Evolutionary conservation across 2,888 invertebrate species (phyloP).

Genomic region (Acleris holmiana): DNA sequence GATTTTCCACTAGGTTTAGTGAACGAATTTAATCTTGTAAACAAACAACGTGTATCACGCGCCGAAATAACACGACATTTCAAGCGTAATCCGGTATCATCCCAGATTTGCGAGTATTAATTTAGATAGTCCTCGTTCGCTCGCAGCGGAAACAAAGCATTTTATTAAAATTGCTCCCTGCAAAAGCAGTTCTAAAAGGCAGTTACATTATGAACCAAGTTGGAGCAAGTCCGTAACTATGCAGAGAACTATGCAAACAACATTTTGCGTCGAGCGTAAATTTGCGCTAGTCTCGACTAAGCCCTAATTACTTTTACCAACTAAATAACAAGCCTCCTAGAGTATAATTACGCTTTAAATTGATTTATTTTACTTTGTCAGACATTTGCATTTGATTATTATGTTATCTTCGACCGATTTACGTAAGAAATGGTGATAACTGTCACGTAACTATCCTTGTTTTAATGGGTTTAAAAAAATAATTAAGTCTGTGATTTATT

Average conservation of each 20-base stretch:
- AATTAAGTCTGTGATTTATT: slow-evolving; percentile 62
- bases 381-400: slow-evolving; percentile 46
- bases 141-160: slow-evolving; percentile 27
- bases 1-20: no score
- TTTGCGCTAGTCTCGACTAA: slow-evolving; percentile 45
- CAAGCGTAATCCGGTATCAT: slow-evolving; percentile 28
- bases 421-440: slow-evolving; percentile 31
- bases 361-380: slow-evolving; percentile 43
- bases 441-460: slow-evolving; percentile 58
- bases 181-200: slow-evolving; percentile 31
- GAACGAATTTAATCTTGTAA: not conserved
- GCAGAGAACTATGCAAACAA: slow-evolving; percentile 50
- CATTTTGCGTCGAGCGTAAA: slow-evolving; percentile 55
- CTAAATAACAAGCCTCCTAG: slow-evolving; percentile 53
- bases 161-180: slow-evolving; percentile 34
- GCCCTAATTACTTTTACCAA: slow-evolving; percentile 52
- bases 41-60: slow-evolving; percentile 16
- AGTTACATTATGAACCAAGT: slow-evolving; percentile 33
- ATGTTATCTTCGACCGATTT: slow-evolving; percentile 31
- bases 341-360: slow-evolving; percentile 48
- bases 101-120: slow-evolving; percentile 36
- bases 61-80: slow-evolving; percentile 31
- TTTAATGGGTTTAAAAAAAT: slow-evolving; percentile 60
- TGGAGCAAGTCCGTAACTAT: slow-evolving; percentile 49
- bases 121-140: slow-evolving; percentile 27